phyloP scores from a whole-genome alignment of 2,797 vertebrate species.

The Carduelis carduelis region DNA sequence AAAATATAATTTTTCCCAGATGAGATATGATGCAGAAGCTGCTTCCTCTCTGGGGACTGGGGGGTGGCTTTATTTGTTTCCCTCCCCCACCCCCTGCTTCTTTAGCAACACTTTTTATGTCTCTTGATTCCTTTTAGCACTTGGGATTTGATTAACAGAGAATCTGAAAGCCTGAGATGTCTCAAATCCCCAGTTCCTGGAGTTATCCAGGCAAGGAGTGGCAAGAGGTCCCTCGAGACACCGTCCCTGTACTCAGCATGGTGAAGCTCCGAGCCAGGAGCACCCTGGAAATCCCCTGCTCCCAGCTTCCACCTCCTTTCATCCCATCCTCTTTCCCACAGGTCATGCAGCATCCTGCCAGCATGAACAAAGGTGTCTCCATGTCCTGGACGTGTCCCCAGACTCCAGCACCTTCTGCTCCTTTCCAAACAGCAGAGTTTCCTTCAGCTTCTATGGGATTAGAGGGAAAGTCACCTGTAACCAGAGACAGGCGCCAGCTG shows the following conservation, averaged over 20 bases:
- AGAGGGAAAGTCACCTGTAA: slow-evolving; percentile 49
- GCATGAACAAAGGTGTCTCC: neutral
- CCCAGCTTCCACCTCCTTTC: neutral
- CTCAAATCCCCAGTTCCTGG: neutral
- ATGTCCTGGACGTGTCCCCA: neutral
- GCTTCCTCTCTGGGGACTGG: neutral
- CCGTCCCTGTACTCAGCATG: fast-evolving
- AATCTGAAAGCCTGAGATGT: neutral
- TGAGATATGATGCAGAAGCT: slow-evolving; percentile 31
- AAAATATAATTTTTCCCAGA: slow-evolving; percentile 54
- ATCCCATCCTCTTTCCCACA: fast-evolving
- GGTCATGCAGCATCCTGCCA: neutral
- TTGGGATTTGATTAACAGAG: neutral
- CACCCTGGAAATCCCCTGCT: neutral
- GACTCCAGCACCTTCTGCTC: neutral
- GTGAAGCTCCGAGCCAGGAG: neutral
- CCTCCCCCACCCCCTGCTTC: neutral
- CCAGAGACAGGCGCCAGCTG: neutral
- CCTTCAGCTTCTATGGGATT: neutral
- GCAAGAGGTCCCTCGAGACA: neutral
- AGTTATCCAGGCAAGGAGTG: neutral
- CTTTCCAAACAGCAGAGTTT: neutral
- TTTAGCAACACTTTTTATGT: neutral
- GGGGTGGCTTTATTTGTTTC: slow-evolving; percentile 23
- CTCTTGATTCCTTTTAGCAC: neutral